Evolutionary conservation across 2,888 invertebrate species (phyloP).

Genomic region (Silvanus unidentatus): DNA sequence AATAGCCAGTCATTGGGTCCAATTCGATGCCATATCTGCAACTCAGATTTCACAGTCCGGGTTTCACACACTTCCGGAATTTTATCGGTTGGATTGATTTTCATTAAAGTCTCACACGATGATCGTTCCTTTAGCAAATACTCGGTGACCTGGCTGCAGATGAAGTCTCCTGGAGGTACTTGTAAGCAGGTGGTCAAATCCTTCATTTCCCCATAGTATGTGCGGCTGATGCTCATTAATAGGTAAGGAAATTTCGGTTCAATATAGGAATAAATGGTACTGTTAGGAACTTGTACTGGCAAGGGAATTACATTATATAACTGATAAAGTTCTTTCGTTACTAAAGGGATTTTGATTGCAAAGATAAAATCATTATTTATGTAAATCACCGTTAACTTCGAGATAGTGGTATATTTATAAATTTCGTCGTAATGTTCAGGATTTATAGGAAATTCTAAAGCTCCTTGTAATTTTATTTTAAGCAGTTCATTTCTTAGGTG

Average conservation of each 20-base stretch:
- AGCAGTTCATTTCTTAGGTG: slow-evolving; percentile 6
- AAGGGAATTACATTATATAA: not conserved
- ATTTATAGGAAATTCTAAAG: not conserved
- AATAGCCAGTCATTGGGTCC: slow-evolving; percentile 3
- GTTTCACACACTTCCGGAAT: too few relatives aligned
- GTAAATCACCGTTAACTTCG: slow-evolving; percentile 6
- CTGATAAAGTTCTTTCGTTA: not conserved
- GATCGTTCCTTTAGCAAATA: too few relatives aligned
- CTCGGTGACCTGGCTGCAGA: too few relatives aligned
- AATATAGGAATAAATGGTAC: not conserved
- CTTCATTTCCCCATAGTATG: not conserved
- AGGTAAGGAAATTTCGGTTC: not conserved
- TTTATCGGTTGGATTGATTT: too few relatives aligned
- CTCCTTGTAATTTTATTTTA: not conserved
- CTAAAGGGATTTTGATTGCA: not conserved
- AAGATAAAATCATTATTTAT: not conserved
- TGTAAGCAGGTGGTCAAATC: too few relatives aligned
- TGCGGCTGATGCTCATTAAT: not conserved
- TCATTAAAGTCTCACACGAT: too few relatives aligned
- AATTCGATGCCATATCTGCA: not conserved
- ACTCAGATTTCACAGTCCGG: too few relatives aligned
- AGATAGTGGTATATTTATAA: slow-evolving; percentile 5
- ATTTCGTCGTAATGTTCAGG: not conserved
- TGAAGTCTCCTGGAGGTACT: too few relatives aligned
- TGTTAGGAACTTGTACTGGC: not conserved